Base-by-base conservation (phyloP, 2,888 invertebrate species). In the Leucania comma region DNA sequence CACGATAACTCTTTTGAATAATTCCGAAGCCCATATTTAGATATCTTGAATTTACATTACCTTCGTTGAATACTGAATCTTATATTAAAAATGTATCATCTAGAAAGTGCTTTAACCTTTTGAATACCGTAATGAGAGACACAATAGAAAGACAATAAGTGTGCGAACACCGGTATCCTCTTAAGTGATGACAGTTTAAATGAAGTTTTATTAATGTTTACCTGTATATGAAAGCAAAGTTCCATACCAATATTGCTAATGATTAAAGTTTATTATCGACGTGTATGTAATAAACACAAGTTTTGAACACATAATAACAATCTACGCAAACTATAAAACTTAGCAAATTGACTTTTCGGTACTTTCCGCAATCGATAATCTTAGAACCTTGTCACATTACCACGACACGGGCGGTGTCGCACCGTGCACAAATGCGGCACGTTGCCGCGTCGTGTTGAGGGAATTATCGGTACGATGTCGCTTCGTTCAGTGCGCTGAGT, bases 221-320 rank as follows among this genome's bases (percentile, higher is more conserved):
- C 6, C 48, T 29, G 26, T 48, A 12, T 53, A 56, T 50, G 32
- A 17, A 4, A 46, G n/a, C 20, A 50, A 57, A 46, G n/a, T 64
- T 56, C 9, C n/a, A 12, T 32, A 32, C 29, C 42, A 38, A 35
- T 72, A 64, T 64, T n/a, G 72, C 26, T 51, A 46, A 64, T 51
- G 72, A 26, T 42, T 26, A 64, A 64, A 64, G 42, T 72, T 63
- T 58, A 57, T 62, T 42, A 57, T 12, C 32, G 10, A 56, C 56
- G 14, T 64, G 48, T 51, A 5, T 20, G 0, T 60, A 50, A n/a
- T 68, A 70, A 70, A 35, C 46, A 61, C 12, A 35, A 46, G 35
- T 62, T 71, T 61, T 5, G 26, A 61, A 53, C 24, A 46, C 3
- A 42, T 42, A n/a, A n/a, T n/a, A 29, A 51, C 63, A 14, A 35